Percentiles rank a stretch among this genome's conserved stretches.
Evolutionary conservation across 2,113 vertebrate genomes (phyloP).

Genomic region (Cephalopholis sonnerati): DNA sequence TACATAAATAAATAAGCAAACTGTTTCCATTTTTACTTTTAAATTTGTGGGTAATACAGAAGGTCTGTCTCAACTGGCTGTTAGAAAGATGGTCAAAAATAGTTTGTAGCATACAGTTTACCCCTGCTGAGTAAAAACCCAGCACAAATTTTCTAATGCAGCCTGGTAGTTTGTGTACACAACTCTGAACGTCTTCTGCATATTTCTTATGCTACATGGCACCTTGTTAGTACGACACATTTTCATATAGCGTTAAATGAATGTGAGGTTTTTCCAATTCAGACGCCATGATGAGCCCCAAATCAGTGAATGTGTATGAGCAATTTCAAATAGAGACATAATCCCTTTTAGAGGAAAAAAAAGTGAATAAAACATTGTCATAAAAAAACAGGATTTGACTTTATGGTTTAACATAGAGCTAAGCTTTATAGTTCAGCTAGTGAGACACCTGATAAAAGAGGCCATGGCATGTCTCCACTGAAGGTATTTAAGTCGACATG

Average conservation of each 20-base stretch:
- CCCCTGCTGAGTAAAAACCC: neutral
- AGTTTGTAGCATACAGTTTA: neutral
- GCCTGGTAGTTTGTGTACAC: neutral
- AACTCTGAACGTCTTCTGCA: neutral
- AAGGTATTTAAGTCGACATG: slow-evolving; percentile 82
- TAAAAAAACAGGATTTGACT: slow-evolving; percentile 86
- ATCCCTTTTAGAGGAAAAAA: slow-evolving; percentile 58
- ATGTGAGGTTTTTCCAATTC: slow-evolving; percentile 43
- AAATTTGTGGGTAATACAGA: neutral
- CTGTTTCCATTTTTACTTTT: neutral
- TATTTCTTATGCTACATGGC: neutral
- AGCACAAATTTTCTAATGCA: too few species aligned
- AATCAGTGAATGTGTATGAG: slow-evolving; percentile 36
- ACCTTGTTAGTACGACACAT: slow-evolving; percentile 9
- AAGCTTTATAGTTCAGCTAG: slow-evolving; percentile 76
- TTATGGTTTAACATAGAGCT: slow-evolving; percentile 75
- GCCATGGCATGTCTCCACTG: slow-evolving; percentile 75
- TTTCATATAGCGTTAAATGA: slow-evolving; percentile 30
- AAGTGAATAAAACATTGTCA: slow-evolving; percentile 72
- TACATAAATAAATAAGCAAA: neutral
- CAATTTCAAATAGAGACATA: slow-evolving; percentile 58
- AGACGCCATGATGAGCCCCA: slow-evolving; percentile 14
- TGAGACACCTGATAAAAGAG: slow-evolving; percentile 82
- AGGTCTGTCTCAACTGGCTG: neutral
- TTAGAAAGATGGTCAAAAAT: neutral